Evolutionary conservation across 2,888 invertebrate genomes (phyloP), one percentile per base, ranked within the genome.

Genomic region (Osmoderma eremita): DNA sequence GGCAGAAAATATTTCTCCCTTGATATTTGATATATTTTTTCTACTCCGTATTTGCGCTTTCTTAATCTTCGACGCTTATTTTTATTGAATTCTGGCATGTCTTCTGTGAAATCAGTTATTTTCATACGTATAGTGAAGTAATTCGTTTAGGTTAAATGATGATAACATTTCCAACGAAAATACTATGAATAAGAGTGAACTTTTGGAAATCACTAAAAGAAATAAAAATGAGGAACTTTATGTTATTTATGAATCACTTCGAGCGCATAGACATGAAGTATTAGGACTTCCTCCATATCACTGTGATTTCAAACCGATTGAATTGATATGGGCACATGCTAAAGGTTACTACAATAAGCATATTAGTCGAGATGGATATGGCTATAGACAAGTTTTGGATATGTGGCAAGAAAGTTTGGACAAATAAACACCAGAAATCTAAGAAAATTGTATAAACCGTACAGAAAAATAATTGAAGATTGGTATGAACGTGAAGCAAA

Each of bases 251-350:
- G 72, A 78, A 65, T 74, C 77, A 63, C 72, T 77, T 24, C 69
- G 62, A 63, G 69, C 63, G n/a, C 53, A 76, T 58, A 75, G 76
- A 53, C 77, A 75, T 63, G 75, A 73, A 50, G 74, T 78, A 6
- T 63, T 79, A 17, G 69, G 77, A 39, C 64, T 79, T 67, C 78
- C 78, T 36, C 78, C n/a, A n/a, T n/a, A n/a, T n/a, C n/a, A n/a
- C n/a, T n/a, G n/a, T n/a, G n/a, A n/a, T n/a, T n/a, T n/a, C 79
- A 78, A 78, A 66, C 77, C 76, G 3, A 76, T 78, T 22, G 76
- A 78, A 69, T 68, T 74, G 38, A 73, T 78, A 20, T 51, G 53
- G 38, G 50, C 63, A 39, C 51, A 53, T 51, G 63, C 58, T 1
- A 49, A 65, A 38, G 18, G 13, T 5, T 49, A 50, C 18, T 66